phyloP scores from a whole-genome alignment of 2,888 invertebrate species.

The Lasioglossum villosulum region DNA sequence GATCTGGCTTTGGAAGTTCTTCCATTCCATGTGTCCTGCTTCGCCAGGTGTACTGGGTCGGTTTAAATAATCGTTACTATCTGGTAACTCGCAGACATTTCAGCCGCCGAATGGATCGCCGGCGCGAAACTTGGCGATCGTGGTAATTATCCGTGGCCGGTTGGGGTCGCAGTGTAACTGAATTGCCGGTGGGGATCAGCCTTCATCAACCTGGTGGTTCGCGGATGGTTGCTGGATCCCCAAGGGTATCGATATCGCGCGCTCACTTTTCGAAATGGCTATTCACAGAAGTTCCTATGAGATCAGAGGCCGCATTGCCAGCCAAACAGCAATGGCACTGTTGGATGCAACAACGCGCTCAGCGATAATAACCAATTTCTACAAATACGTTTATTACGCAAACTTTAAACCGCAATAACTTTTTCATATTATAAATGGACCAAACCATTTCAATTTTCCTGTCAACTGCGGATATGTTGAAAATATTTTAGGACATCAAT shows the following conservation, averaged over 20 bases:
- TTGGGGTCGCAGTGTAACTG: conserved; percentile 15
- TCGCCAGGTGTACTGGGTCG: background rate
- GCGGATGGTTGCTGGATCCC: background rate
- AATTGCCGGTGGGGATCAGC: conserved; percentile 35
- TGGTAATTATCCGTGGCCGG: conserved; percentile 19
- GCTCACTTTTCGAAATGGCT: conserved; percentile 27
- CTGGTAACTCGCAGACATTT: conserved; percentile 37
- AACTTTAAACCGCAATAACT: background rate
- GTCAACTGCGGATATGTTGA: no score
- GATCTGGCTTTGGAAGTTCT: background rate
- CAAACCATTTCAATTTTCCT: no score
- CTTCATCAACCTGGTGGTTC: conserved; percentile 19
- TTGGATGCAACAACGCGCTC: background rate
- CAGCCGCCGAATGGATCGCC: conserved; percentile 20
- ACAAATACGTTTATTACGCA: background rate
- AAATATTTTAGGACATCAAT: no score
- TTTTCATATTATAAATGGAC: background rate
- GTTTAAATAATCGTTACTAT: conserved; percentile 42
- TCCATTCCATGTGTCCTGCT: background rate
- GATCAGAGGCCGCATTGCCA: conserved; percentile 20
- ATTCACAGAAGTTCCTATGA: conserved; percentile 38
- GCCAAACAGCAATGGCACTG: background rate
- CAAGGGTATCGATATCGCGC: conserved; percentile 25
- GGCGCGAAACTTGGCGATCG: conserved; percentile 23
- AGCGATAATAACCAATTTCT: background rate